Evolutionary conservation across 1,140 invertebrate species (phyloP).

Genomic region (Cydia strobilella): DNA sequence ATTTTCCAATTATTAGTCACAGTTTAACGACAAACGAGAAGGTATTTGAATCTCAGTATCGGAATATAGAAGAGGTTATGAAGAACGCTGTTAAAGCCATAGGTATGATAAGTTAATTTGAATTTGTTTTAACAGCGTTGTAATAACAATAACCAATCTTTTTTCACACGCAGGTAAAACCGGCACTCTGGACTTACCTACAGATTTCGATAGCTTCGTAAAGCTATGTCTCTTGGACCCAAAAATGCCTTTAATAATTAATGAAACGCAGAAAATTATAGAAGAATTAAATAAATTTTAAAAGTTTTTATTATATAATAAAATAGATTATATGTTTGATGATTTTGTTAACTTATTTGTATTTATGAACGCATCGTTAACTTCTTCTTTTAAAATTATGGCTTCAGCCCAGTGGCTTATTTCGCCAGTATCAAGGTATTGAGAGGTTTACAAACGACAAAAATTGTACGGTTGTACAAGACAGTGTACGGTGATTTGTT

Average conservation of each 20-base stretch:
- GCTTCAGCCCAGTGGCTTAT: no score
- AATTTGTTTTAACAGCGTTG: background rate
- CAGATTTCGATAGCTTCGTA: constrained; percentile 57
- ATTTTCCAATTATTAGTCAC: constrained; percentile 58
- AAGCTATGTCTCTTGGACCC: constrained; percentile 72
- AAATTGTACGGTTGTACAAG: no score
- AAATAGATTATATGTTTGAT: background rate
- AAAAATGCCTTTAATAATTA: constrained; percentile 60
- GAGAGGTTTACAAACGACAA: no score
- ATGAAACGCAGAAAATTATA: constrained; percentile 60
- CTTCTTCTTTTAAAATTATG: no score
- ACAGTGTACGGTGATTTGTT: no score
- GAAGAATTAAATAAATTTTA: constrained; percentile 29
- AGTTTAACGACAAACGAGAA: constrained; percentile 36
- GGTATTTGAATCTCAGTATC: constrained; percentile 44
- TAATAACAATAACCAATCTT: no score
- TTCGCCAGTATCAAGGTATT: no score
- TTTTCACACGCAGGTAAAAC: constrained; percentile 37
- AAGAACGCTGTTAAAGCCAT: constrained; percentile 48
- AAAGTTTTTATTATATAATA: background rate
- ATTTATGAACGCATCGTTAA: background rate
- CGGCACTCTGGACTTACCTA: constrained; percentile 42
- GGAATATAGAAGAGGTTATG: constrained; percentile 55
- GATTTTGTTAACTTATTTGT: background rate
- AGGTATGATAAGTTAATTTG: constrained; percentile 38